A percentile compares a stretch with the other conserved stretches of the same genome.
Conservation (phyloP, 2,888 invertebrate species). For the Monoplex corrugatus region DNA sequence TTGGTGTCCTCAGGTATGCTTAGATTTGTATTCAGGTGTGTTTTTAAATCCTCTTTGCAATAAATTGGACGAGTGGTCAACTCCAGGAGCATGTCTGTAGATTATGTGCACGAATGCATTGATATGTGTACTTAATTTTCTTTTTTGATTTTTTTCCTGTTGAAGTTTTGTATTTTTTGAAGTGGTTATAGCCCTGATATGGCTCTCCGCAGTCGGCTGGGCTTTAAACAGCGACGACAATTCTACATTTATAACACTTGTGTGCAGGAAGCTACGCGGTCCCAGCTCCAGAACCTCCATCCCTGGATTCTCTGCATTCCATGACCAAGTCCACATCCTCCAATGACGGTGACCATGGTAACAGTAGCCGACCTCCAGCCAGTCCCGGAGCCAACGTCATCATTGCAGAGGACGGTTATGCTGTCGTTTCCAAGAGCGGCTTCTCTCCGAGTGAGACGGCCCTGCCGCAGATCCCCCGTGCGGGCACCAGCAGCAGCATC, state of each 20-base stretch:
- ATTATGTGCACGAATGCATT: too few relatives aligned
- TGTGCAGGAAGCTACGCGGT: conserved; percentile 38
- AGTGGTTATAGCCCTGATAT: too few relatives aligned
- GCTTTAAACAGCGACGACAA: too few relatives aligned
- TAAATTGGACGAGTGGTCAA: too few relatives aligned
- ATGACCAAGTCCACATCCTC: conserved; percentile 72
- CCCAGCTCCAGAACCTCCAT: conserved; percentile 71
- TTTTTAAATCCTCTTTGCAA: too few relatives aligned
- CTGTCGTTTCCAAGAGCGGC: conserved; percentile 49
- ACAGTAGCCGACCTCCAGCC: conserved; percentile 43
- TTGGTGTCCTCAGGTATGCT: too few relatives aligned
- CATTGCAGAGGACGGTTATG: conserved; percentile 46
- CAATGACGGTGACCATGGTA: conserved; percentile 54
- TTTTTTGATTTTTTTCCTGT: too few relatives aligned
- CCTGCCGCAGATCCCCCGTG: conserved; percentile 32
- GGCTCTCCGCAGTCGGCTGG: too few relatives aligned
- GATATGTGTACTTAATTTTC: too few relatives aligned
- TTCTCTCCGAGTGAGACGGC: conserved; percentile 54
- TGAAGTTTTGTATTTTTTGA: not conserved
- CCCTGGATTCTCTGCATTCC: conserved; percentile 73
- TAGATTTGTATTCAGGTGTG: too few relatives aligned
- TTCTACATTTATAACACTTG: not conserved
- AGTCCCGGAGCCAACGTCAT: not conserved
- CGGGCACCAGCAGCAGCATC: not conserved
- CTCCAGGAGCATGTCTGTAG: too few relatives aligned